Conservation (phyloP, 2,888 invertebrate species). For the Oscheius sp. region DNA sequence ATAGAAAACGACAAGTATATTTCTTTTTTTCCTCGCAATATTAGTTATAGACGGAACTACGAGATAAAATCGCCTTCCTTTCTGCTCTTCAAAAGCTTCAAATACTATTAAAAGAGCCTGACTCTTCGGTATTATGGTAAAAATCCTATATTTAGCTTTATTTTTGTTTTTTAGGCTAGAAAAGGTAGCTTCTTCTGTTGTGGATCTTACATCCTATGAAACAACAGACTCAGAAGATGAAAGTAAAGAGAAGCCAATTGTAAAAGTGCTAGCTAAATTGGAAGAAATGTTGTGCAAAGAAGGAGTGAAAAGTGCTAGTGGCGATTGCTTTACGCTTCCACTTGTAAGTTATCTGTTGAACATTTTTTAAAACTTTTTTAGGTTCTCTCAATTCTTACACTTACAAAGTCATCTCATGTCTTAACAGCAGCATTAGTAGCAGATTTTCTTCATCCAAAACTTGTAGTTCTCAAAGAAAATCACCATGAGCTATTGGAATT, state of each 20-base stretch:
- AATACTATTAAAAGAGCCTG: constrained; percentile 28
- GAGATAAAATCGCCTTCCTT: constrained; percentile 45
- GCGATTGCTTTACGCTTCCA: constrained; percentile 43
- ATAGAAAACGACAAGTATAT: constrained; percentile 37
- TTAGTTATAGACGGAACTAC: constrained; percentile 27
- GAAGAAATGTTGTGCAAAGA: constrained; percentile 38
- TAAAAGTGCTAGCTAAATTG: constrained; percentile 15
- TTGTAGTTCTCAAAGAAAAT: constrained; percentile 32
- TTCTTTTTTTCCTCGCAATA: not conserved
- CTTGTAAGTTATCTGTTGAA: constrained; percentile 11
- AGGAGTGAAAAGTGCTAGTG: constrained; percentile 40
- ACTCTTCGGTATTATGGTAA: constrained; percentile 24
- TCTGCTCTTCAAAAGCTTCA: constrained; percentile 45
- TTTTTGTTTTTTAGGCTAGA: constrained; percentile 40
- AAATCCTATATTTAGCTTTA: not conserved
- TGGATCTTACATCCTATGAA: constrained; percentile 32
- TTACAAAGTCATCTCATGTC: constrained; percentile 34
- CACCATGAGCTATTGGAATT: constrained; percentile 24
- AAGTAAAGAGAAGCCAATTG: too few relatives aligned
- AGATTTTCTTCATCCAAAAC: constrained; percentile 39
- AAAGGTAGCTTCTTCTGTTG: constrained; percentile 44
- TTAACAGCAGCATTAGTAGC: constrained; percentile 41
- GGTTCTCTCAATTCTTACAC: constrained; percentile 38
- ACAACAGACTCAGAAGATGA: constrained; percentile 11
- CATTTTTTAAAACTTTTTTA: not conserved